These are phyloP conservation scores for Neopipo cinnamomea DNA, from an alignment of 2,113 vertebrate species.

Conservation along the genomic window DNA sequence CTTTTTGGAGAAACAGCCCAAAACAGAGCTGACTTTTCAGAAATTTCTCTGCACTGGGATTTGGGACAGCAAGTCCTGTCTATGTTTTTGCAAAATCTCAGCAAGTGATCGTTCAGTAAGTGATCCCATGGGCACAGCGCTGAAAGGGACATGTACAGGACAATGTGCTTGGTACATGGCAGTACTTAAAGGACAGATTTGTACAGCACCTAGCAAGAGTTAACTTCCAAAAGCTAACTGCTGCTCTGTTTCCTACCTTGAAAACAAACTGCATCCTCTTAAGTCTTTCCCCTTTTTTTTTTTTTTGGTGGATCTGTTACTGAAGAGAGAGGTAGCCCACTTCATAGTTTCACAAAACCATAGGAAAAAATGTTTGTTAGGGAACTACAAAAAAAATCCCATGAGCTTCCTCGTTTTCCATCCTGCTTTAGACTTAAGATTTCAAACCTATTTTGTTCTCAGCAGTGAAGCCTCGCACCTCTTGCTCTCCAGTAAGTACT, in stretches of 20 bases:
- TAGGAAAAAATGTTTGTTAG: background rate
- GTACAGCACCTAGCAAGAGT: background rate
- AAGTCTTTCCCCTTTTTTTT: background rate
- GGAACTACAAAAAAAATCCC: background rate
- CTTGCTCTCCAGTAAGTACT: background rate
- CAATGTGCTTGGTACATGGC: background rate
- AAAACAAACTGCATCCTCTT: background rate
- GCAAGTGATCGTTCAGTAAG: rapidly evolving
- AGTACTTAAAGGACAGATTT: background rate
- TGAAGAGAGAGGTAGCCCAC: background rate
- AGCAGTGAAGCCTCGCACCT: background rate
- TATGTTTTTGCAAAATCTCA: background rate
- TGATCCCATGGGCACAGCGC: background rate
- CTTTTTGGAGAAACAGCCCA: background rate
- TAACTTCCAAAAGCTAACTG: slow-evolving; percentile 27
- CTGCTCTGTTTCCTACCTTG: slow-evolving; percentile 12
- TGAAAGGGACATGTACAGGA: background rate
- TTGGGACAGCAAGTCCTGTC: background rate
- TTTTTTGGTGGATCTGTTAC: background rate
- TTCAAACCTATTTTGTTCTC: background rate
- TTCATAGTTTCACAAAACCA: background rate
- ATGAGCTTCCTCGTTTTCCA: background rate
- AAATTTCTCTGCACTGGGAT: background rate
- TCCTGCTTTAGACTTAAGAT: background rate
- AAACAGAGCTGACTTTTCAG: background rate